Percentiles rank a stretch among this genome's conserved stretches.
Conservation (phyloP, 2,888 invertebrate species). For the Polylopha cassiicola region DNA sequence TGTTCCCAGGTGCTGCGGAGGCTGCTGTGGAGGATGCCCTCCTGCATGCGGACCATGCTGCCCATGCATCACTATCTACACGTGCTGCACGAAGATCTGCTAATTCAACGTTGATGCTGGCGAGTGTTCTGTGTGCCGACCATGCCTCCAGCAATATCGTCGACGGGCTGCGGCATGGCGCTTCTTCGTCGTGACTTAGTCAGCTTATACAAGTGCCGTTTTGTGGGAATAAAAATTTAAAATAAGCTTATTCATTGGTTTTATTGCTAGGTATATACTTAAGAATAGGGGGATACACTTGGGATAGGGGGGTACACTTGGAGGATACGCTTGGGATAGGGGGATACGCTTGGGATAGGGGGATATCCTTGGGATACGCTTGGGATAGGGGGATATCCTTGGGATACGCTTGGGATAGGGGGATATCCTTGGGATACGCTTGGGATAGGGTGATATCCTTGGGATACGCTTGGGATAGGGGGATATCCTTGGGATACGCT, state of each 20-base stretch:
- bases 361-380: too few relatives aligned
- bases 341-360: too few relatives aligned
- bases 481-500: too few relatives aligned
- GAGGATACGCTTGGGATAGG: too few relatives aligned
- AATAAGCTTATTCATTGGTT: constrained; percentile 23
- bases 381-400: too few relatives aligned
- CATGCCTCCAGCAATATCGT: not conserved
- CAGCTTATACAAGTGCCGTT: constrained; percentile 33
- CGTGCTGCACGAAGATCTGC: constrained; percentile 69
- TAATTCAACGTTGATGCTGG: constrained; percentile 24
- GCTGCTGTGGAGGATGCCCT: constrained; percentile 32
- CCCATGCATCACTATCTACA: constrained; percentile 62
- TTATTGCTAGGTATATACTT: not conserved
- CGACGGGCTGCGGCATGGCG: constrained; percentile 1
- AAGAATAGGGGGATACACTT: too few relatives aligned
- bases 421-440: too few relatives aligned
- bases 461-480: too few relatives aligned
- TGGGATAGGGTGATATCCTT: too few relatives aligned
- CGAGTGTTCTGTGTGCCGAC: too few relatives aligned
- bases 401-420: too few relatives aligned
- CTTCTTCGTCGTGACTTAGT: constrained; percentile 23
- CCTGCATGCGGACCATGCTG: constrained; percentile 48
- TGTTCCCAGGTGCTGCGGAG: constrained; percentile 46
- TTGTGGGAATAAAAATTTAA: constrained; percentile 39
- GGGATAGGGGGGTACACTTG: too few relatives aligned